Evolutionary conservation across 2,113 vertebrate genomes (phyloP).

Genomic region (Ascaphus truei): DNA sequence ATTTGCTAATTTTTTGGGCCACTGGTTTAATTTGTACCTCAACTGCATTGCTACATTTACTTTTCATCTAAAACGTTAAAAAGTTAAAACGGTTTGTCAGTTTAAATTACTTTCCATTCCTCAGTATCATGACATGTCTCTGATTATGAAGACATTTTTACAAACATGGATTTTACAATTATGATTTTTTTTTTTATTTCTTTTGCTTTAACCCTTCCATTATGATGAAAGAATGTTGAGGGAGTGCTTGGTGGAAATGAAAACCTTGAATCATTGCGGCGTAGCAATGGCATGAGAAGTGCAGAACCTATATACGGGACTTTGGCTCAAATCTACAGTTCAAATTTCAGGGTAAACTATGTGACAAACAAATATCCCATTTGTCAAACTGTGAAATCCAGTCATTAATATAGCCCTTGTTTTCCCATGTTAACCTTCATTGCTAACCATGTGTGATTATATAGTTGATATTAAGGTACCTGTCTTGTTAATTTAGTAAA

Average conservation of each 20-base stretch:
- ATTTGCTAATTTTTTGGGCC: too few relatives aligned
- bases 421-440: constrained; percentile 44
- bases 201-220: constrained; percentile 39
- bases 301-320: constrained; percentile 61
- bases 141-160: too few relatives aligned
- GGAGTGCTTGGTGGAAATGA: constrained; percentile 69
- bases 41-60: too few relatives aligned
- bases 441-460: constrained; percentile 48
- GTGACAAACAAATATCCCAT: constrained; percentile 54
- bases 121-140: too few relatives aligned
- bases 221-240: constrained; percentile 67
- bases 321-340: constrained; percentile 68
- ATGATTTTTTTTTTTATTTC: too few relatives aligned
- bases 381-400: constrained; percentile 50
- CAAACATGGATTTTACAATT: too few relatives aligned
- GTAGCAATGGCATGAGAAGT: constrained; percentile 65
- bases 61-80: too few relatives aligned
- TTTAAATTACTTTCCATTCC: too few relatives aligned
- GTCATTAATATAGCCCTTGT: constrained; percentile 48
- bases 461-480: constrained; percentile 26
- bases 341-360: constrained; percentile 70
- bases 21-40: too few relatives aligned
- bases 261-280: constrained; percentile 65
- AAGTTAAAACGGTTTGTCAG: too few relatives aligned
- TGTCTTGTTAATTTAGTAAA: constrained; percentile 13